Evolutionary conservation across 2,888 invertebrate genomes (phyloP), one percentile per base, ranked within the genome.

Genomic region (Brenthis ino): DNA sequence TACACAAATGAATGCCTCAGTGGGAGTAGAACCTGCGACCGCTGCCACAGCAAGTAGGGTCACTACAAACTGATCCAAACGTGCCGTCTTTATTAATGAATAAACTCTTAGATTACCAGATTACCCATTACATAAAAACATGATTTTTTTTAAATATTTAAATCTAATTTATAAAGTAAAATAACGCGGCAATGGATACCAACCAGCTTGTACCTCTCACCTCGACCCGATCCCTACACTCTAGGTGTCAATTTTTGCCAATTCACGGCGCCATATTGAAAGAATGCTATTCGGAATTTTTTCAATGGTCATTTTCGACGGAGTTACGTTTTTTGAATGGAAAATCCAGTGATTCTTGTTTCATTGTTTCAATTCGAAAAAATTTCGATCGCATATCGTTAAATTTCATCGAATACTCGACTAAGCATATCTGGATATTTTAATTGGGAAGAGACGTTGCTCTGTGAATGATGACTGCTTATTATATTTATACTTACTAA

Each of bases 181-280:
- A 24, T 37, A 24, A 54, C 16, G 13, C 47, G 33, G 65, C 58
- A 71, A 60, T 54, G 65, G 61, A 60, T 51, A 54, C 12, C 11
- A 37, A 50, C 12, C 64, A 24, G 48, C 4, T 13, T 20, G 8
- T 50, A 55, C 53, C 6, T 16, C 37, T 55, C 65, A 57, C 20
- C 24, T n/a, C 37, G 43, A 53, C 57, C 20, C 20, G 28, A 24
- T 24, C 57, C 51, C 56, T 33, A 20, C 60, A 63, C 63, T 54
- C 48, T 53, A 73, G 75, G 79, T 80, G 80, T 81, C 82, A 83
- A 82, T 84, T 82, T 77, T 76, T 77, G 75, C 80, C 79, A 79
- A 80, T 81, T 76, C 79, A 74, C 74, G 73, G 71, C 72, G 73
- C 78, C 77, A 75, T 82, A 81, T 80, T 79, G 80, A 76, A 78